phyloP scores from a whole-genome alignment of 92 coral and sea anemone genomes.

The Porites lobata region DNA sequence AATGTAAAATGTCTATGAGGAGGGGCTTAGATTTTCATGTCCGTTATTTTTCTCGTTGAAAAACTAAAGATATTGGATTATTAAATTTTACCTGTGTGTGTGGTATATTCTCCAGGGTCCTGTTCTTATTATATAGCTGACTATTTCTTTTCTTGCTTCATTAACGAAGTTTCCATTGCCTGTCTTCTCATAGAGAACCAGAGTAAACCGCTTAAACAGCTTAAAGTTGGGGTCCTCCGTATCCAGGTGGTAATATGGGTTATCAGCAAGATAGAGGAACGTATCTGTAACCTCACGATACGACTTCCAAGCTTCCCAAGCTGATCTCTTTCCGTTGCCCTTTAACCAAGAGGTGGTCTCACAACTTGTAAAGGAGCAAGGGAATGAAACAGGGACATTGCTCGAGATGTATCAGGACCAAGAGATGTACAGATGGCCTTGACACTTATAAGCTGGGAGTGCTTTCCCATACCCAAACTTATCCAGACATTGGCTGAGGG shows the following conservation, averaged over 20 bases:
- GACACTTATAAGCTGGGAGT: neutral
- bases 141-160: neutral
- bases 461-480: neutral
- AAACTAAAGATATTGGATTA: neutral
- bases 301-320: slow-evolving; percentile 2
- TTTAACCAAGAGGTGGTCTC: slow-evolving; percentile 39
- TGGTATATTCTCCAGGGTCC: neutral
- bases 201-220: neutral
- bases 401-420: neutral
- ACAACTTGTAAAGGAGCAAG: slow-evolving; percentile 35
- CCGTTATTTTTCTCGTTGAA: no score
- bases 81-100: neutral
- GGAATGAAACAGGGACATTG: neutral
- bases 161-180: neutral
- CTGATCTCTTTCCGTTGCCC: slow-evolving; percentile 41
- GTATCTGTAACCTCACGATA: slow-evolving; percentile 31
- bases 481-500: neutral
- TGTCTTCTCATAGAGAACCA: neutral
- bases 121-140: neutral
- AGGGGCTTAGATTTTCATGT: no score
- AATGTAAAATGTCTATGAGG: no score
- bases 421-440: neutral
- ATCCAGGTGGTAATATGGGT: neutral
- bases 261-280: neutral
- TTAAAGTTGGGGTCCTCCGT: neutral